These are phyloP conservation scores for Nibea coibor DNA, from an alignment of 2,113 vertebrate species.

Conservation along the genomic window DNA sequence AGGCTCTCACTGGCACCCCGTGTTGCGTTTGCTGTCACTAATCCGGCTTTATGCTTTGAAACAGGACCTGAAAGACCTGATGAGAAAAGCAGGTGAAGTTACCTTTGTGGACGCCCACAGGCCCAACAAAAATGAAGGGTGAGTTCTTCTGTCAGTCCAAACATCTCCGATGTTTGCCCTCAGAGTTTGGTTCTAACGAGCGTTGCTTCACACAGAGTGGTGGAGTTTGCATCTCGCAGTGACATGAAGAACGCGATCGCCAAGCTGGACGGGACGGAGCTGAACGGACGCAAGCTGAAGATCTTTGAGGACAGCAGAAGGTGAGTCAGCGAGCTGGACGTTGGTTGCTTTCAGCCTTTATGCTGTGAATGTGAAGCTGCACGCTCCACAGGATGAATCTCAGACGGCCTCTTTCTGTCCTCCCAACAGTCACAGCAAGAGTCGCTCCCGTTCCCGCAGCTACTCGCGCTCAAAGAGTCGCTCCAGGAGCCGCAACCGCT, in stretches of 20 bases:
- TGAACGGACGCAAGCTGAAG: constrained; percentile 93
- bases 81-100: constrained; percentile 95
- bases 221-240: constrained; percentile 92
- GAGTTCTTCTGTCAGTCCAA: background rate
- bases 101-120: constrained; percentile 96
- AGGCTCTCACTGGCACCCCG: constrained; percentile 46
- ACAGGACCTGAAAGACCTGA: constrained; percentile 95
- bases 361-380: background rate
- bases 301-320: constrained; percentile 91
- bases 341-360: too few species aligned
- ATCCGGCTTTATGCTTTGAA: constrained; percentile 65
- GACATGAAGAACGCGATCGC: constrained; percentile 95
- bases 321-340: constrained; percentile 61
- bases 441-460: constrained; percentile 83
- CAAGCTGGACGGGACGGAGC: constrained; percentile 91
- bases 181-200: background rate
- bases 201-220: constrained; percentile 82
- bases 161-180: accelerated
- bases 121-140: constrained; percentile 94
- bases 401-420: accelerated
- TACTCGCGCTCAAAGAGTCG: constrained; percentile 82
- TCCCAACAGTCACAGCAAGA: constrained; percentile 75
- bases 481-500: constrained; percentile 79
- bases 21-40: constrained; percentile 28
- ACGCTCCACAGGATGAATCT: background rate